A percentile compares a stretch with the other conserved stretches of the same genome.
Conservation (phyloP, 1,140 invertebrate genomes). For the Babylonia areolata region DNA sequence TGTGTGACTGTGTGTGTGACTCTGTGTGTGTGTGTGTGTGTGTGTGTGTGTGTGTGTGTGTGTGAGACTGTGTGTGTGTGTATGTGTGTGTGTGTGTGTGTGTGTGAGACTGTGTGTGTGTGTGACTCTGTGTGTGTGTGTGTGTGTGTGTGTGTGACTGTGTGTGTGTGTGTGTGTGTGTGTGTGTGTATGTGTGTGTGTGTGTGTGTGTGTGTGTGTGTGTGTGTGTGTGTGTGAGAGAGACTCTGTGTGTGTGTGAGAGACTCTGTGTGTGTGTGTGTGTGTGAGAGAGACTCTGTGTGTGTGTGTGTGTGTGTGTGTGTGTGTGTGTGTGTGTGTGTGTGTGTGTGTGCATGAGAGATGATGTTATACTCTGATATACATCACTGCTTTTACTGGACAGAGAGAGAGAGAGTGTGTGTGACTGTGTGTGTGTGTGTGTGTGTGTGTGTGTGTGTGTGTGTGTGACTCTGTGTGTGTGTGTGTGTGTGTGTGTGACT, state of each 20-base stretch:
- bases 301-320: not conserved
- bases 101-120: too few relatives aligned
- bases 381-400: too few relatives aligned
- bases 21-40: constrained; percentile 19
- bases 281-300: not conserved
- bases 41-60: not conserved
- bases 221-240: not conserved
- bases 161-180: not conserved
- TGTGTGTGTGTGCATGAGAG: not conserved
- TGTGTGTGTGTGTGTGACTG: not conserved
- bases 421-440: not conserved
- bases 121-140: too few relatives aligned
- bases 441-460: not conserved
- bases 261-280: not conserved
- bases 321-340: constrained; percentile 7
- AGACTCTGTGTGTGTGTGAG: not conserved
- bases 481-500: too few relatives aligned
- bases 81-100: not conserved
- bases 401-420: too few relatives aligned
- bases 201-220: not conserved
- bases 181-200: not conserved
- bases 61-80: not conserved
- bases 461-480: too few relatives aligned
- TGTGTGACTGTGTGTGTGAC: not conserved
- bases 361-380: too few relatives aligned